A percentile compares a stretch with the other conserved stretches of the same genome.
Conservation (phyloP, 2,113 vertebrate genomes). For the Elanoides forficatus region DNA sequence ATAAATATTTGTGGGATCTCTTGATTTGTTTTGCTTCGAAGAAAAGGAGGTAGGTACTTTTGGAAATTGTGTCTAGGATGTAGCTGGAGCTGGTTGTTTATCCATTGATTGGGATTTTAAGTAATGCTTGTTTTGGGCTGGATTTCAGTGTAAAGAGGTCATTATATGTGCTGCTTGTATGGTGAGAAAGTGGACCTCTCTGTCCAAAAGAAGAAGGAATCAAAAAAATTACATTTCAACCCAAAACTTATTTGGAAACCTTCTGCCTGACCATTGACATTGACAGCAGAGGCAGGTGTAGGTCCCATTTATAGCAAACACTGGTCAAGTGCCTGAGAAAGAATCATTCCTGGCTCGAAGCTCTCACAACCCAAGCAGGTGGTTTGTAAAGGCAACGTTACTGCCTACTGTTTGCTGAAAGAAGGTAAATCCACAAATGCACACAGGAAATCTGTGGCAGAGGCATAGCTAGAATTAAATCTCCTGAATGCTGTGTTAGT, state of each 20-base stretch:
- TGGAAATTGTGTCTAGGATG: neutral
- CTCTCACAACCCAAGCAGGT: neutral
- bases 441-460: neutral
- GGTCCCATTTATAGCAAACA: neutral
- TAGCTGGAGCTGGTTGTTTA: neutral
- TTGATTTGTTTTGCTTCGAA: neutral
- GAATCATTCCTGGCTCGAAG: neutral
- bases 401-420: neutral
- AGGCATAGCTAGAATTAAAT: neutral
- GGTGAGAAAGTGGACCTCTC: neutral
- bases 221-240: rapidly evolving
- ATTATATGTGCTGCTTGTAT: neutral
- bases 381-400: neutral
- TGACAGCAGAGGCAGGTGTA: neutral
- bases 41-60: neutral
- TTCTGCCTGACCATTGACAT: neutral
- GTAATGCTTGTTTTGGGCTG: neutral
- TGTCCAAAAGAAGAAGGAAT: neutral
- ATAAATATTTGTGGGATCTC: neutral
- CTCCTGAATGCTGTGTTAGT: neutral
- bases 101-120: neutral
- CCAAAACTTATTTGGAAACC: neutral
- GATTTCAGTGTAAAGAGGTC: neutral
- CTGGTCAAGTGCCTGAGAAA: neutral
- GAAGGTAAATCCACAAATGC: neutral